Base-by-base conservation (phyloP, 2,113 vertebrate species). In the Tyto alba region DNA sequence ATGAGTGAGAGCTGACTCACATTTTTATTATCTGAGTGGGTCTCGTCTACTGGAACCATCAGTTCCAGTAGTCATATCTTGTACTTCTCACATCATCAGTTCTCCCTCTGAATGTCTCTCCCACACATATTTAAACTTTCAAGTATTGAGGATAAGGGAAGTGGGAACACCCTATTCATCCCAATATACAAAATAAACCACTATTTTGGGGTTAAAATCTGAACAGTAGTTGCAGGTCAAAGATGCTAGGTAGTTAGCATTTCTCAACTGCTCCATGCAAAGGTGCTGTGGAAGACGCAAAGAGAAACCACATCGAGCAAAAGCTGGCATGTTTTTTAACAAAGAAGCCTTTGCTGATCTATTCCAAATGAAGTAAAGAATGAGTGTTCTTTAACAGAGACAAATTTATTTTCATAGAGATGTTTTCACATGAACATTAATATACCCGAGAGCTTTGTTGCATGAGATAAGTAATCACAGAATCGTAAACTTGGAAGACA, bases 21-120 rank as follows among this genome's bases (percentile, higher is more conserved):
- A 64, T 93, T 93, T 96, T 93, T 94, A 95, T 81, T 93, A 93
- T 96, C 72, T 92, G 76, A 92, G 73, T 94, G 93, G 85, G 64
- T 87, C 79, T 95, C 88, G 64, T 90, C 59, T 96, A 95, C 90
- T 89, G 90, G 73, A 95, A 94, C 64, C 60, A 72, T 69, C 81
- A 82, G 68, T 96, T 96, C 88, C 92, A 88, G 93, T 53, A 94
- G 55, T 36, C 60, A 18, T 11, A 78, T 77, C 82, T 90, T 57
- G 50, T 55, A 69, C 25, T 83, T 95, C 69, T 94, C 83, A 81
- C 83, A 92, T 84, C 76, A 81, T 81, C 90, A 74, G 19, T 50
- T 83, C 85, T 83, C 85, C 59, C 50, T 84, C 72, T 90, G 47
- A 56, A 8, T 43, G 13, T 53, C 55, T 93, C 89, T 95, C 95